phyloP scores from a whole-genome alignment of 1,140 invertebrate genomes.

The Cryptotermes secundus region DNA sequence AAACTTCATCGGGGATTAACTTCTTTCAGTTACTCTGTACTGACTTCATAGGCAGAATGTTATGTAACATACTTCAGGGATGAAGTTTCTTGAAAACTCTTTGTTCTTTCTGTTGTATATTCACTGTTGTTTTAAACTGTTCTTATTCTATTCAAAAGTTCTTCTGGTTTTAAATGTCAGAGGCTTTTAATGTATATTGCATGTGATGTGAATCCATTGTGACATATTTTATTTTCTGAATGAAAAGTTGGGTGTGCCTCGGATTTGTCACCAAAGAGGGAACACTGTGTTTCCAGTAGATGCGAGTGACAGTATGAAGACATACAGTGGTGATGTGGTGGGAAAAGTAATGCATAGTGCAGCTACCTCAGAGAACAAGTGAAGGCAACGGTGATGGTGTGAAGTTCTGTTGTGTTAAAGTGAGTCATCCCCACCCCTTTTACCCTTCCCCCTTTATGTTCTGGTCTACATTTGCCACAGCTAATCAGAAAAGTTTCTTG shows the following conservation, averaged over 20 bases:
- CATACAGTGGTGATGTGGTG: neutral
- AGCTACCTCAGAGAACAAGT: neutral
- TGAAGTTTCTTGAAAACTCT: no score
- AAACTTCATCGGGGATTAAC: no score
- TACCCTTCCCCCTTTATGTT: neutral
- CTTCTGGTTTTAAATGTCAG: neutral
- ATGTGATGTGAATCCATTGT: no score
- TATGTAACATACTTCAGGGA: no score
- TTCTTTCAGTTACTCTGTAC: no score
- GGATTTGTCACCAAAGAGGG: no score
- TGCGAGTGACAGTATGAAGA: neutral
- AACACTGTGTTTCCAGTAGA: neutral
- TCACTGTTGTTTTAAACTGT: neutral
- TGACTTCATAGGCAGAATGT: no score
- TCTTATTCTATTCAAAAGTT: neutral
- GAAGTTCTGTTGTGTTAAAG: neutral
- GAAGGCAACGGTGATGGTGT: neutral
- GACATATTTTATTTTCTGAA: no score
- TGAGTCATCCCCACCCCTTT: neutral
- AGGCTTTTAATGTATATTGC: no score
- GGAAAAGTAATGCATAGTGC: neutral
- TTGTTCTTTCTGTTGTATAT: neutral
- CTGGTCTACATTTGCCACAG: slow-evolving; percentile 18
- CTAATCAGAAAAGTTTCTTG: no score
- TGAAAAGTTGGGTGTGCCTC: no score